These are phyloP conservation scores for Eupithecia subumbrata DNA, from an alignment of 2,888 invertebrate genomes.

Conservation along the genomic window DNA sequence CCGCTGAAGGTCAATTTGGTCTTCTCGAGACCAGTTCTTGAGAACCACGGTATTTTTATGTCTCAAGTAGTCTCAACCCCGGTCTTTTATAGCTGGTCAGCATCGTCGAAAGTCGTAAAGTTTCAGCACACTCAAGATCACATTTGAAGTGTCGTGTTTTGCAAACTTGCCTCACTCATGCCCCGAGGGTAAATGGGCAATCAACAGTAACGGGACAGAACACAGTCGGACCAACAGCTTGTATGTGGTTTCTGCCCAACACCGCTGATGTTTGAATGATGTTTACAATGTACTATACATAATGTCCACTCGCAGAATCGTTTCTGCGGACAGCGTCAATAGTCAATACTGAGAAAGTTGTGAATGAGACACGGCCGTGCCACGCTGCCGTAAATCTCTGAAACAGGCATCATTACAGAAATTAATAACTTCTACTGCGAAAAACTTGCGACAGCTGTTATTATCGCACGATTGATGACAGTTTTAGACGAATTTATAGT, in stretches of 20 bases:
- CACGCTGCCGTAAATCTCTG: slow-evolving; percentile 21
- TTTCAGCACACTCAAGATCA: background rate
- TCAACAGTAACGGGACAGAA: slow-evolving; percentile 35
- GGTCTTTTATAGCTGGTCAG: background rate
- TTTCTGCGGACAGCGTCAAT: slow-evolving; percentile 27
- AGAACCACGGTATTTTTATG: background rate
- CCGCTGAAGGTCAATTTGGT: background rate
- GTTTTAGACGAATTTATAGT: background rate
- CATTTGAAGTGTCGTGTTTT: slow-evolving; percentile 14
- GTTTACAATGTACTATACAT: slow-evolving; percentile 2
- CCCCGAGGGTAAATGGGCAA: slow-evolving; percentile 31
- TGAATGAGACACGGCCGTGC: slow-evolving; percentile 13
- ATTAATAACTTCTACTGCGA: slow-evolving; percentile 2
- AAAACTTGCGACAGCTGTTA: background rate
- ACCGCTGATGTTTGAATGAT: background rate
- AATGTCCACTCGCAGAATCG: slow-evolving; percentile 24
- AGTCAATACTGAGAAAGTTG: slow-evolving; percentile 30
- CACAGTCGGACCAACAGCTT: slow-evolving; percentile 24
- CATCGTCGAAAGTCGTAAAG: slow-evolving; percentile 2
- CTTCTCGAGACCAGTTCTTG: background rate
- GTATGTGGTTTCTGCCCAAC: slow-evolving; percentile 6
- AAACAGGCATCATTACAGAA: slow-evolving; percentile 13
- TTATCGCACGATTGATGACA: background rate
- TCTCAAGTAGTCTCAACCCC: background rate
- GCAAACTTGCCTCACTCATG: slow-evolving; percentile 16